Base-by-base conservation (phyloP, 1,140 invertebrate species). In the Antheraea mylitta region DNA sequence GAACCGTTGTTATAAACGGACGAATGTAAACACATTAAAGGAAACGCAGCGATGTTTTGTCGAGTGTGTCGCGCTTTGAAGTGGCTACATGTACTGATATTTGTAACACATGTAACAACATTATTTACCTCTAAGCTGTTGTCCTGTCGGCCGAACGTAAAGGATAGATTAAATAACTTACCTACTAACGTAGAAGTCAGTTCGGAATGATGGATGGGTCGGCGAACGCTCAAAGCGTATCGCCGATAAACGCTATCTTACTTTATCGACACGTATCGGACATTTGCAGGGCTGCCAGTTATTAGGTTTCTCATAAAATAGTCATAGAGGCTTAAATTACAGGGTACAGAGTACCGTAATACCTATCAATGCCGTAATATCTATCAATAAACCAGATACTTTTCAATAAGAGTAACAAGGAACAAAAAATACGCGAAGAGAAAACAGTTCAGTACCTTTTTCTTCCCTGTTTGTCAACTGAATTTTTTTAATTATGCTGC, bases 131-230 rank as follows among this genome's bases (percentile, higher is more conserved):
- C 81, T 78, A 70, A 68, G 78, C 79, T 79, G 74, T 79, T 81
- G 80, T 81, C 83, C 45, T 53, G 45, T 53, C 86, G 85, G 87
- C 78, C 76, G 70, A 81, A 76, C 78, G 83, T 75, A 90, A 80
- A 74, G 73, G 73, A 53, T 74, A 71, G 73, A 74, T 74, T 74
- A 74, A 70, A 68, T 63, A 70, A 66, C 68, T 73, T 73, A 74
- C 68, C 72, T 74, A 71, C 68, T 60, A 81, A 78, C 79, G 85
- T 76, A 86, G 87, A 85, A 82, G 80, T 83, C 84, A 82, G 74
- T 80, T 79, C 70, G 70, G 77, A 81, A 81, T 90, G 86, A 90
- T 89, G 86, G 88, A 90, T 90, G 83, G 82, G 84, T 83, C 86
- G 88, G 87, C 85, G 80, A 74, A 76, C 76, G 74, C 80, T 83